These are phyloP conservation scores for Ophion obscuratus DNA, from an alignment of 2,888 invertebrate species.

Conservation along the genomic window DNA sequence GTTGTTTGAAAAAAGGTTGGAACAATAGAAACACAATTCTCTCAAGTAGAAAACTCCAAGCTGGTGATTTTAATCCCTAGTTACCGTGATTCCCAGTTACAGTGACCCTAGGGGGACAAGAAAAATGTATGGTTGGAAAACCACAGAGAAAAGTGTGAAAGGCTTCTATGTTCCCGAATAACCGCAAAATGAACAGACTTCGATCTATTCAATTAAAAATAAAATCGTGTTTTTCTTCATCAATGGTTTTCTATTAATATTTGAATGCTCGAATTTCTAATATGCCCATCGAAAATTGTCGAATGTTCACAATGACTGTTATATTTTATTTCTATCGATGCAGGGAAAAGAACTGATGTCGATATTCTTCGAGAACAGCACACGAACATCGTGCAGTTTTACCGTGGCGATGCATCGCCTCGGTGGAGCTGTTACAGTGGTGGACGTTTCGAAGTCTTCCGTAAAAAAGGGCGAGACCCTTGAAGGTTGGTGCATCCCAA, in stretches of 20 bases:
- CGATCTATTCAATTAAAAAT: background rate
- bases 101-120: too few relatives aligned
- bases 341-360: conserved; percentile 97
- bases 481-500: conserved; percentile 86
- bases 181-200: too few relatives aligned
- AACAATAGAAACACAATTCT: too few relatives aligned
- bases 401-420: conserved; percentile 98
- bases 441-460: conserved; percentile 96
- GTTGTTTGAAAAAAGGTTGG: too few relatives aligned
- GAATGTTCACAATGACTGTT: background rate
- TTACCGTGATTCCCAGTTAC: background rate
- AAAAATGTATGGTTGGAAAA: too few relatives aligned
- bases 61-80: background rate
- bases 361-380: conserved; percentile 99
- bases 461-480: conserved; percentile 98
- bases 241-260: background rate
- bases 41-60: too few relatives aligned
- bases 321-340: conserved; percentile 42
- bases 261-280: background rate
- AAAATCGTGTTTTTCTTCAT: background rate
- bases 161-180: too few relatives aligned
- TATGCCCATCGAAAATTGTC: background rate
- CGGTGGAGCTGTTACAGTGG: conserved; percentile 96
- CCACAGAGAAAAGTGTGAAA: too few relatives aligned
- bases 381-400: conserved; percentile 98